Evolutionary conservation across 2,797 vertebrate species (phyloP), one percentile per base, ranked within the genome.

Genomic region (Ptychobarbus kaznakovi): DNA sequence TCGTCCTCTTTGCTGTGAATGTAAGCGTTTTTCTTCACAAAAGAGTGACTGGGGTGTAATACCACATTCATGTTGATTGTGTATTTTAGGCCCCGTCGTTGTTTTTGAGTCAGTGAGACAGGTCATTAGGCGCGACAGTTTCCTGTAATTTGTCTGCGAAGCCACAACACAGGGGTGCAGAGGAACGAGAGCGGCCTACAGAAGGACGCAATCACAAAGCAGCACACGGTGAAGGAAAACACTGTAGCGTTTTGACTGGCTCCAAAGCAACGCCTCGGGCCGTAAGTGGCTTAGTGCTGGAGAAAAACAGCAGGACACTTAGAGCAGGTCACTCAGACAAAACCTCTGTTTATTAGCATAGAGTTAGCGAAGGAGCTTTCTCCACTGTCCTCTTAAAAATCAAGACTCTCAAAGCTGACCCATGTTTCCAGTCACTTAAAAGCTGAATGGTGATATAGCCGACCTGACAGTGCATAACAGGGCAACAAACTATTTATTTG

Each of bases 81-180:
- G 76, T 68, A 84, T 79, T 83, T 70, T 70, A 69, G 69, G 83
- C 83, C 11, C n/a, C 8, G 87, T 76, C 86, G 73, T 87, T 86
- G 89, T 86, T 87, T 80, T 79, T 61, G 79, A 84, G 83, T 82
- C 79, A 49, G 78, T 76, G 75, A 86, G 81, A 72, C 81, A 82
- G 89, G 82, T 85, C 86, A 90, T 89, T 87, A 90, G 89, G 78
- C 86, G 49, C 76, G 73, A 89, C 78, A 68, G 85, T 89, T 91
- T 91, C 90, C 89, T 91, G 87, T 89, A 86, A 91, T 89, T 90
- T 91, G 81, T 85, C 83, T 77, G 81, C 73, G 84, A 89, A 89
- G 81, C 80, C 68, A 42, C 35, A 76, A 63, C 75, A 40, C 68
- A 46, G 46, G 38, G 53, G 46, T 83, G 73, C 51, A 72, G 74